phyloP scores from a whole-genome alignment of 2,888 invertebrate genomes.

The Drosophila leonis region DNA sequence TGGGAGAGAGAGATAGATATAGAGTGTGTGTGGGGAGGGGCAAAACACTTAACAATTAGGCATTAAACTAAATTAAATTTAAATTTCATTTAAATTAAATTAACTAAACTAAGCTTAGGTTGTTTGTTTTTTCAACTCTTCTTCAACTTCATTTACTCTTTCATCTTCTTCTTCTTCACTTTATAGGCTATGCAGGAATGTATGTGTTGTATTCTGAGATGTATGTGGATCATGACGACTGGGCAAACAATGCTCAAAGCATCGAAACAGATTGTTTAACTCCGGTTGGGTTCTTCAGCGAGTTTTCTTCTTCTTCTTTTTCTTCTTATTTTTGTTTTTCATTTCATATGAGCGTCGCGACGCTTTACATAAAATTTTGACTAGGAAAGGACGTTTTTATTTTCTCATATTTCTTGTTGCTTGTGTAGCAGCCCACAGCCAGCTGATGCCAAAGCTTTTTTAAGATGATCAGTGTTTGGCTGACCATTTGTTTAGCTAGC shows the following conservation, averaged over 20 bases:
- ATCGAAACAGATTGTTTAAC: slow-evolving; percentile 28
- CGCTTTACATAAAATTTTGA: slow-evolving; percentile 82
- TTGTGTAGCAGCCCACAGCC: slow-evolving; percentile 14
- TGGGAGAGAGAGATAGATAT: slow-evolving; percentile 9
- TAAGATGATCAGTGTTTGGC: background rate
- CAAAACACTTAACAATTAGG: slow-evolving; percentile 70
- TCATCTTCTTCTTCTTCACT: slow-evolving; percentile 3
- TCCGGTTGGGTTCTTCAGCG: slow-evolving; percentile 16
- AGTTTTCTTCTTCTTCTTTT: slow-evolving; percentile 13
- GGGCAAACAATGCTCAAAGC: slow-evolving; percentile 63
- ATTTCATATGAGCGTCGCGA: slow-evolving; percentile 48
- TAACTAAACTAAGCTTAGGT: slow-evolving; percentile 76
- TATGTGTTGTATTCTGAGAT: slow-evolving; percentile 46
- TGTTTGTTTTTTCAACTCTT: slow-evolving; percentile 3
- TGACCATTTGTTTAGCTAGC: slow-evolving; percentile 47
- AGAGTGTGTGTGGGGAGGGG: slow-evolving; percentile 4
- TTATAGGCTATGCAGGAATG: slow-evolving; percentile 71
- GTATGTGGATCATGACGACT: slow-evolving; percentile 37
- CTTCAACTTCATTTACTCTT: background rate
- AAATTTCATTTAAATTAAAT: slow-evolving; percentile 79
- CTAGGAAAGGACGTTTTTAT: slow-evolving; percentile 83
- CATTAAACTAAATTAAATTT: slow-evolving; percentile 79
- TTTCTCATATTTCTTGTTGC: slow-evolving; percentile 13
- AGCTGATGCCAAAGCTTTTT: slow-evolving; percentile 5
- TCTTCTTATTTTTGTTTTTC: slow-evolving; percentile 14